phyloP scores from a whole-genome alignment of 2,113 vertebrate species.

The Amphiprion percula region DNA sequence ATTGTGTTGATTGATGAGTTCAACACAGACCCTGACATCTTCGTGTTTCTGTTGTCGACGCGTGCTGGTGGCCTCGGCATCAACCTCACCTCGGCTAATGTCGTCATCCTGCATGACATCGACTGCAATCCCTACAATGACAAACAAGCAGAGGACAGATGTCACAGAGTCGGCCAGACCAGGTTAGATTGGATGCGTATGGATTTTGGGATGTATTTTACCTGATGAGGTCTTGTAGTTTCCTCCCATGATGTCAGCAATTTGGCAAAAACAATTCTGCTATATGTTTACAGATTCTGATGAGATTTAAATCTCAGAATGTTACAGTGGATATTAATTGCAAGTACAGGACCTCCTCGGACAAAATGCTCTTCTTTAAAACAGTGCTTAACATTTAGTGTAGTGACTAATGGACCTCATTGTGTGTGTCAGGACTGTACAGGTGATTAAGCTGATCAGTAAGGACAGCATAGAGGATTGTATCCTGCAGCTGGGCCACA shows the following conservation, averaged over 20 bases:
- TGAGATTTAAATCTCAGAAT: neutral
- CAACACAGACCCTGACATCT: slow-evolving; percentile 94
- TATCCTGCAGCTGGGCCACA: slow-evolving; percentile 93
- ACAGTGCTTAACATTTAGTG: neutral
- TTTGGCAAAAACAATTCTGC: neutral
- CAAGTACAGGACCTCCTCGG: neutral
- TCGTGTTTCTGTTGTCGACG: slow-evolving; percentile 96
- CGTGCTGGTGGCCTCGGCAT: slow-evolving; percentile 97
- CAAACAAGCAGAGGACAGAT: slow-evolving; percentile 97
- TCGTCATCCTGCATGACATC: slow-evolving; percentile 98
- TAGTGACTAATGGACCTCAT: neutral
- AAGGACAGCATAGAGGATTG: slow-evolving; percentile 93
- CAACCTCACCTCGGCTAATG: slow-evolving; percentile 96
- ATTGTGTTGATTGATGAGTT: slow-evolving; percentile 96
- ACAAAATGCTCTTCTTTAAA: neutral
- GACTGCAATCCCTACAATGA: slow-evolving; percentile 98
- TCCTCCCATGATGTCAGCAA: too few species aligned
- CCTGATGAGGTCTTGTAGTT: neutral
- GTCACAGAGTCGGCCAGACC: slow-evolving; percentile 96
- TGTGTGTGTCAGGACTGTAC: slow-evolving; percentile 87
- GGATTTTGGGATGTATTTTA: neutral
- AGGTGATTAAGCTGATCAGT: slow-evolving; percentile 94
- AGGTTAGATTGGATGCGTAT: slow-evolving; percentile 53
- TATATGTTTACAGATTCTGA: neutral
- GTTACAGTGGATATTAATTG: neutral